phyloP scores from a whole-genome alignment of 2,888 invertebrate species.

The Leptura quadrifasciata region DNA sequence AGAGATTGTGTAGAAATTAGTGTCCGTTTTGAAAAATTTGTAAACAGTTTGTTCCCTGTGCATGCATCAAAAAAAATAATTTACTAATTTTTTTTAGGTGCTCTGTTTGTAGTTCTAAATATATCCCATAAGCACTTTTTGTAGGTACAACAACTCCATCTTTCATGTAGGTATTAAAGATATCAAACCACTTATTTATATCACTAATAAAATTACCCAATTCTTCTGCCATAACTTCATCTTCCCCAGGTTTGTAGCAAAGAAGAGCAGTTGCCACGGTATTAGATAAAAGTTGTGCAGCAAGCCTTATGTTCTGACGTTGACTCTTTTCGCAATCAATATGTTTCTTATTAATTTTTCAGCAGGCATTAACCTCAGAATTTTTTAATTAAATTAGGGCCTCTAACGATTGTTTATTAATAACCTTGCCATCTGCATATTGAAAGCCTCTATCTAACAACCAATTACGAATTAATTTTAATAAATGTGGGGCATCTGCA shows the following conservation, averaged over 20 bases:
- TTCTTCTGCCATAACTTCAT: not conserved
- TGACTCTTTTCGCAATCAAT: not conserved
- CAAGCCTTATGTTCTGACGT: no score
- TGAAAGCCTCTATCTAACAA: no score
- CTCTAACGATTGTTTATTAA: not conserved
- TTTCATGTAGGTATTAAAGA: constrained; percentile 3
- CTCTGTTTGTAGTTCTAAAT: no score
- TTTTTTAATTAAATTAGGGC: not conserved
- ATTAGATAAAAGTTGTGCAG: no score
- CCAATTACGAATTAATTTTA: no score
- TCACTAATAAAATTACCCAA: constrained; percentile 9
- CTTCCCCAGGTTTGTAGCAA: no score
- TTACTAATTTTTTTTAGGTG: no score
- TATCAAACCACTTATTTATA: constrained; percentile 11
- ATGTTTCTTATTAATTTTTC: not conserved
- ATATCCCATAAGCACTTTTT: not conserved
- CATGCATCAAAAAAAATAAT: not conserved
- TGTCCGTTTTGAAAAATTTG: constrained; percentile 1
- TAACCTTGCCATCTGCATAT: no score
- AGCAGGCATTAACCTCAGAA: not conserved
- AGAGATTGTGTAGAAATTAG: constrained; percentile 1
- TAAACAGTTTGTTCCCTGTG: not conserved
- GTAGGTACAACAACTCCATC: not conserved
- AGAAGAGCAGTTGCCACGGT: no score
- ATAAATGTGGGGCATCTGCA: no score